Evolutionary conservation across 2,797 vertebrate genomes (phyloP), one percentile per base, ranked within the genome.

Genomic region (Onychomys leucogaster): DNA sequence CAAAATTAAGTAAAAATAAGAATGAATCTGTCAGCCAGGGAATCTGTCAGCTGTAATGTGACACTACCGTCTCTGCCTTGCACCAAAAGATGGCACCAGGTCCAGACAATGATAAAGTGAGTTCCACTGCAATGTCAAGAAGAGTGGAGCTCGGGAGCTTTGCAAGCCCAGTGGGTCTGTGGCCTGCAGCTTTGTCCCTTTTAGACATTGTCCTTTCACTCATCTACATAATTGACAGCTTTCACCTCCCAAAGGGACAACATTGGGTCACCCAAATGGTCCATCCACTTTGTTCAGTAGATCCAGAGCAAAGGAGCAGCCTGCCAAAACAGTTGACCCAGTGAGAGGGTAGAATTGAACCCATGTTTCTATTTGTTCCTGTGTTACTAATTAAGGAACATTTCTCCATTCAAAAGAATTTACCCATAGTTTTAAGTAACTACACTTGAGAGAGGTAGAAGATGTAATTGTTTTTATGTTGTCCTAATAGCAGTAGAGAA

Each of bases 311-410:
- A 37, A 94, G 81, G 37, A n/a, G 25, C 17, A 57, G 73, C 73
- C 80, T 96, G 13, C 19, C 63, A 32, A 89, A 91, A 75, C 41
- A 76, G 11, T 49, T 83, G 65, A 71, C 43, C 11, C 85, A 94
- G 29, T 27, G 67, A 69, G 9, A 69, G 21, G 10, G 23, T 49
- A 43, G 43, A 10, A 86, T 25, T 49, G 43, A 86, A 37, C 61
- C 49, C 57, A 90, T 34, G 49, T 69, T 94, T 96, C 80, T 63
- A 2, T 67, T 81, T 92, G 82, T 90, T 90, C 21, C 63, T 75
- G 6, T 86, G 81, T 96, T 63, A 65, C 77, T 96, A 41, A 78
- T 34, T 49, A 49, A 13, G 46, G 21, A 63, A 4, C 57, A 52
- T 92, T 67, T 91, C 71, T 89, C 84, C 43, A 65, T 7, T 12